These are phyloP conservation scores for Coryphaenoides rupestris DNA, from an alignment of 2,113 vertebrate genomes.

Conservation along the genomic window DNA sequence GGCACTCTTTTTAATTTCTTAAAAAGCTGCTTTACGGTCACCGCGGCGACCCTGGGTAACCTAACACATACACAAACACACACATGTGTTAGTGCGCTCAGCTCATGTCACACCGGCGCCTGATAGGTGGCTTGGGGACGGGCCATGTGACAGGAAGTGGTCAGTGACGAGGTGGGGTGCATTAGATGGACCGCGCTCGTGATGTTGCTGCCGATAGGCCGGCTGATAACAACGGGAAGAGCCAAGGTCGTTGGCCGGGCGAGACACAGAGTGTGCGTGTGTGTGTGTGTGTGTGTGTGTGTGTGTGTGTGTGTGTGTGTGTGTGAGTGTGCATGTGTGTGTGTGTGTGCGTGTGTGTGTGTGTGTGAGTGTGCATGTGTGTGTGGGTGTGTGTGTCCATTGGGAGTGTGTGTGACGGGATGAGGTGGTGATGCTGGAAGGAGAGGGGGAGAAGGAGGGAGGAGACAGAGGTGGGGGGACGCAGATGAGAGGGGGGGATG, in stretches of 20 bases:
- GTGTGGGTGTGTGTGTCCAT: too few relatives aligned
- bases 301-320: constrained; percentile 1
- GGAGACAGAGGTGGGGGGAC: constrained; percentile 2
- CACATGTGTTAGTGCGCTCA: neutral
- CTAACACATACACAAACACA: constrained; percentile 9
- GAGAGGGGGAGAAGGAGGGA: constrained; percentile 20
- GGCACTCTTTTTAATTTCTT: constrained; percentile 37
- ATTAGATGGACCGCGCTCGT: too few relatives aligned
- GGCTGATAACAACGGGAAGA: constrained; percentile 33
- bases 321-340: constrained; percentile 4
- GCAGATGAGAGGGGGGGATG: neutral
- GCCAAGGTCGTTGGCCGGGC: too few relatives aligned
- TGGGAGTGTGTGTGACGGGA: neutral
- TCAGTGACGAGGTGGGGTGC: too few relatives aligned
- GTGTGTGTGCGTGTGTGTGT: neutral
- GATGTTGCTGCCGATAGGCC: constrained; percentile 21
- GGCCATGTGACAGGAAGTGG: too few relatives aligned
- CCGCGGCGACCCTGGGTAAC: too few relatives aligned
- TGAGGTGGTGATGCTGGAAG: neutral
- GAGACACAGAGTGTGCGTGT: too few relatives aligned
- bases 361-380: neutral
- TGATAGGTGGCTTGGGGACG: too few relatives aligned
- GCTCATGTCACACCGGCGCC: neutral
- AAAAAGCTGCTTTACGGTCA: constrained; percentile 38
- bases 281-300: too few relatives aligned